Evolutionary conservation across 2,888 invertebrate genomes (phyloP), one percentile per base, ranked within the genome.

Genomic region (Scaptomyza flava): DNA sequence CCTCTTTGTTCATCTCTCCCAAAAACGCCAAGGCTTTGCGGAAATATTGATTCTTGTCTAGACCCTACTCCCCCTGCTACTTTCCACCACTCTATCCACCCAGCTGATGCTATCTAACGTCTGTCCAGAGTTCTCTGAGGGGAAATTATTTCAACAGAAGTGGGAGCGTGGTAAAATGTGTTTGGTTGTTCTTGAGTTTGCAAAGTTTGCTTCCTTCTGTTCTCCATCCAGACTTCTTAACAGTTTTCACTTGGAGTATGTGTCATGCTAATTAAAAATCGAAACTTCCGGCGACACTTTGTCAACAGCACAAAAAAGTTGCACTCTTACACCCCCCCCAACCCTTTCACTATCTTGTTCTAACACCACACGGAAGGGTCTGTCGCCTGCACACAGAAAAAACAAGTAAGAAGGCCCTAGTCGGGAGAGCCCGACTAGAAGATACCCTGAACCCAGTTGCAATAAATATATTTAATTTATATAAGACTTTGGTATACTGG

Each of bases 251-350:
- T 80, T 56, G 77, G 64, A 77, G 83, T 85, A 75, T 85, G 84
- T 85, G 84, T 82, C 84, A 84, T 84, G 87, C 84, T 84, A 84
- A 84, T 84, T 84, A 84, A 87, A 84, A 84, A 87, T 87, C 81
- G 87, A 84, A 84, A 84, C 87, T 84, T 84, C 70, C 69, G 78
- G 66, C 86, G 83, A 87, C 86, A 84, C 87, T 84, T 87, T 84
- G 86, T 78, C 86, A 84, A 87, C 75, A 72, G 82, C 82, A 79
- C 68, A 74, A 72, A 73, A 17, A 72, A 68, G 47, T 62, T 71
- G 41, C 46, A 70, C 61, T 62, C 33, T 11, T 27, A 33, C 50
- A 31, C 23, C 8, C 6, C 6, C 20, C 11, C 47, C 9, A 8
- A 7, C 17, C 8, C 6, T 27, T 27, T 27, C 27, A 27, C 27